Base-by-base conservation (phyloP, 2,888 invertebrate genomes). In the Microctonus brassicae region DNA sequence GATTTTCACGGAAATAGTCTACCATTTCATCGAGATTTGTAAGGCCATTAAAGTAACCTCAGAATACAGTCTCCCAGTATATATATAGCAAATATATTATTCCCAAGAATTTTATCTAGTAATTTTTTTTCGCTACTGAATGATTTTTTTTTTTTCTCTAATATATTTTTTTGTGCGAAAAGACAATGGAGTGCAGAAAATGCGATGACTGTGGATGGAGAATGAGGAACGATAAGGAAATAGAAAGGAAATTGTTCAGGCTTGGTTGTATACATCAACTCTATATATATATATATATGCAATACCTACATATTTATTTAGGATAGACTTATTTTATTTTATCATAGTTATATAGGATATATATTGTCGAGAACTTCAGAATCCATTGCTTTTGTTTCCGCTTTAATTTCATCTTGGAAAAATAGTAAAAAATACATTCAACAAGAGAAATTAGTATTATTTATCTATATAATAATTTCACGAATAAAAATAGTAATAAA, bases 1-100 rank as follows among this genome's bases (percentile, higher is more conserved):
- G 6, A 17, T 9, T 47, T 6, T 17, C 17, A 64, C 71, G 80
- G 73, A 81, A 81, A 81, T 78, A 76, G 80, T 29, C 73, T 47
- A 69, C 73, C 79, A 76, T 82, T 81, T 78, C 77, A 74, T 73
- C 67, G 76, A 81, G 82, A 82, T 83, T 83, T 82, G 78, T 83
- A 79, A 77, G 75, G 67, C 77, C 80, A 79, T 83, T 82, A 80
- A 80, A 82, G 76, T 78, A 79, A 73, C n/a, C n/a, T n/a, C n/a
- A n/a, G n/a, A n/a, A n/a, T n/a, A n/a, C n/a, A n/a, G n/a, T n/a
- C n/a, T n/a, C n/a, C n/a, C n/a, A n/a, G n/a, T n/a, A n/a, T n/a
- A n/a, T n/a, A n/a, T n/a, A n/a, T n/a, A n/a, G n/a, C n/a, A n/a
- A n/a, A n/a, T n/a, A n/a, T n/a, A n/a, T n/a, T n/a, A n/a, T n/a